Percentiles rank a stretch among this genome's conserved stretches.
Conservation (phyloP, 2,113 vertebrate species). For the Cheilinus undulatus region DNA sequence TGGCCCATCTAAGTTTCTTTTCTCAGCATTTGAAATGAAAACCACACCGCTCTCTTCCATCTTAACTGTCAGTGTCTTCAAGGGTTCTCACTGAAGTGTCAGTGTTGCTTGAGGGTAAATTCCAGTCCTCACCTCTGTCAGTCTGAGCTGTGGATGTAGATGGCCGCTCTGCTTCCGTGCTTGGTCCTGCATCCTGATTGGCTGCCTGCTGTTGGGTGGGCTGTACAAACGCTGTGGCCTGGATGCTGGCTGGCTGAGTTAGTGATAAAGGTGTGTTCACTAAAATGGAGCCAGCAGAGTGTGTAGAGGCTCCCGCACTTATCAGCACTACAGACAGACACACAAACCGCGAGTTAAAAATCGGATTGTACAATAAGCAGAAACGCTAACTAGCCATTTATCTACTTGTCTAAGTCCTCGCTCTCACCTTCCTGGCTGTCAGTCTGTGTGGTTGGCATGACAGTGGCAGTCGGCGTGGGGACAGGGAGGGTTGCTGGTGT, state of each 20-base stretch:
- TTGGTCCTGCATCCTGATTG: conserved; percentile 87
- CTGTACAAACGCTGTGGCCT: conserved; percentile 96
- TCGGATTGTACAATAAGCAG: too few relatives aligned
- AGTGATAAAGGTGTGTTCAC: conserved; percentile 87
- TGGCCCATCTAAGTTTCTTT: too few relatives aligned
- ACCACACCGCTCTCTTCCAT: too few relatives aligned
- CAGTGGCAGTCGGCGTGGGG: conserved; percentile 96
- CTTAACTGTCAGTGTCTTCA: too few relatives aligned
- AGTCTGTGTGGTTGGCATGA: conserved; percentile 98
- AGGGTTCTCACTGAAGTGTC: too few relatives aligned
- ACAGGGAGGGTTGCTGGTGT: conserved; percentile 91
- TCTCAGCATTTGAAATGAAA: too few relatives aligned
- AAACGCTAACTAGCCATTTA: background rate
- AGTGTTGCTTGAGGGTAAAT: too few relatives aligned
- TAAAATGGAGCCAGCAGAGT: conserved; percentile 92
- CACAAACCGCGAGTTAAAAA: background rate
- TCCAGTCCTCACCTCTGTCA: conserved; percentile 70
- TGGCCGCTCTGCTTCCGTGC: conserved; percentile 91
- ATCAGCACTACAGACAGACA: conserved; percentile 81
- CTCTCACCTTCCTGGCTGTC: conserved; percentile 93
- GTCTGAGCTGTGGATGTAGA: conserved; percentile 91
- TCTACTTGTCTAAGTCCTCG: background rate
- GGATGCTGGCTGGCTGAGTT: conserved; percentile 89
- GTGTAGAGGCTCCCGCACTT: conserved; percentile 89
- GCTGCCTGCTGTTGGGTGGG: conserved; percentile 95